Evolutionary conservation across 2,888 invertebrate genomes (phyloP), one percentile per base, ranked within the genome.

Genomic region (Sarcophaga subvicina): DNA sequence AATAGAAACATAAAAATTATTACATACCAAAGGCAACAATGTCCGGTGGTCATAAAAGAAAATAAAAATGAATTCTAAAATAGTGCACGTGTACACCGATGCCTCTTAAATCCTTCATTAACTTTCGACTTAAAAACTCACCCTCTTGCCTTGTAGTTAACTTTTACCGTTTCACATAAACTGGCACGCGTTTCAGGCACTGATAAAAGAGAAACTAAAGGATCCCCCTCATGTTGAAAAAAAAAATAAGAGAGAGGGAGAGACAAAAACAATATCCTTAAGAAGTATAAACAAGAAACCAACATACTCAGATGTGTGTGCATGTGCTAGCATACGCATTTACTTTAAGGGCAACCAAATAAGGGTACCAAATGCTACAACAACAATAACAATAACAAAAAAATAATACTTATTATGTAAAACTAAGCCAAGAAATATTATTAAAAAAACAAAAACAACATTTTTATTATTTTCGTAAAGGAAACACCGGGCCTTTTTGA

Each of bases 401-500:
- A 49, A 73, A 59, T 73, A 69, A 49, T 70, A 20, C 45, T 45
- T 73, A 79, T 82, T 84, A 87, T 84, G 87, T 87, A 84, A 87
- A 84, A 87, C 72, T 87, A 84, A 84, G 81, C 66, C 75, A 79
- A 81, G 64, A 83, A 86, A 80, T 75, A 49, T 72, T 75, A 69
- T 37, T 59, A 69, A 69, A 49, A 79, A 76, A 27, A 79, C 67
- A n/a, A 49, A 63, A 78, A 63, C 63, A 69, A 75, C 79, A 47
- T 71, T 72, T 80, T 81, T 54, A 54, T 81, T 54, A 17, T 54
- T 49, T 49, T 17, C 17, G 54, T 54, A 17, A 63, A 84, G 84
- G 81, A 87, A 87, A 87, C 87, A 87, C 87, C 87, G 84, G 87
- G 87, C 87, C 87, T 87, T 87, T 87, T 87, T 87, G 80, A 83